Conservation (phyloP, 2,797 vertebrate genomes). For the Gallinago stenura region DNA sequence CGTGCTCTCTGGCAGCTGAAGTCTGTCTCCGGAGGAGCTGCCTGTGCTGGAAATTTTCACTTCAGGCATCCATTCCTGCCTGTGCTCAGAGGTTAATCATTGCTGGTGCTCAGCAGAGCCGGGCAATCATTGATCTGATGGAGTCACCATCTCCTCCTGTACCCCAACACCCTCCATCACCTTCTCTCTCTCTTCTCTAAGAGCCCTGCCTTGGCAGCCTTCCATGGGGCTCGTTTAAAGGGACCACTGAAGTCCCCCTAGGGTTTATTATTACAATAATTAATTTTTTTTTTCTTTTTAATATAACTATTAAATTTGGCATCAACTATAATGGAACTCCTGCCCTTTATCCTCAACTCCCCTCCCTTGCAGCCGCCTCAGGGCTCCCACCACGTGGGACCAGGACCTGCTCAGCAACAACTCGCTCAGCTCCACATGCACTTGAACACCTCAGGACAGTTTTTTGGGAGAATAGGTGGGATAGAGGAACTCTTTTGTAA, state of each 20-base stretch:
- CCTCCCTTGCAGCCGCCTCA: rapidly evolving
- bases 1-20: rapidly evolving
- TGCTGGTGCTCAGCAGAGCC: not conserved
- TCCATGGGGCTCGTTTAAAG: not conserved
- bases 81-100: conserved; percentile 7
- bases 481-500: not conserved
- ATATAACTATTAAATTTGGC: not conserved
- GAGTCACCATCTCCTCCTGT: not conserved
- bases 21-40: not conserved
- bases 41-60: not conserved
- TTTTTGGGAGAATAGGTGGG: not conserved
- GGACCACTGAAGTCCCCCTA: not conserved
- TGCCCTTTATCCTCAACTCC: not conserved
- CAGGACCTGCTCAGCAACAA: not conserved
- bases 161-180: not conserved
- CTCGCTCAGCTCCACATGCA: rapidly evolving
- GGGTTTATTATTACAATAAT: not conserved
- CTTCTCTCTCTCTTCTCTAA: not conserved
- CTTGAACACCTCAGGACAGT: rapidly evolving
- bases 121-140: not conserved
- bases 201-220: not conserved
- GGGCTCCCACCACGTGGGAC: rapidly evolving
- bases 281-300: not conserved
- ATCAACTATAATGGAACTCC: not conserved
- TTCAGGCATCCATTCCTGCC: not conserved